Percentiles rank a stretch among this genome's conserved stretches.
These are phyloP conservation scores for Galerucella calmariensis DNA, from an alignment of 2,888 invertebrate genomes.

Conservation along the genomic window DNA sequence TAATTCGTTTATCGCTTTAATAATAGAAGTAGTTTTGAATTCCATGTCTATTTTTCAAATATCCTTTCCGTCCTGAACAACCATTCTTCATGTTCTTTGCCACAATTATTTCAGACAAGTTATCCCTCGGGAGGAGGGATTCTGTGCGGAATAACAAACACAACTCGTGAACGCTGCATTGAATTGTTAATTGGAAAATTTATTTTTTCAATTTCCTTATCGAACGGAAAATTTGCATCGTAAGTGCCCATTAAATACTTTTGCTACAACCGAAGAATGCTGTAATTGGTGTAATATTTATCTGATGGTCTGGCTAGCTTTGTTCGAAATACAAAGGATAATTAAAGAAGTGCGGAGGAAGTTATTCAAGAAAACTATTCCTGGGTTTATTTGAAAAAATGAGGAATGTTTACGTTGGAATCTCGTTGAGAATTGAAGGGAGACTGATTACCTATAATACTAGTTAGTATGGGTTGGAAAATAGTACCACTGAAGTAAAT, in stretches of 20 bases:
- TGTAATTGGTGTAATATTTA: conserved; percentile 35
- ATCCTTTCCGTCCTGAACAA: background rate
- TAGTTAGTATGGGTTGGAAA: too few relatives aligned
- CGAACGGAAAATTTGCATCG: conserved; percentile 43
- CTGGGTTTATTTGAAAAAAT: background rate
- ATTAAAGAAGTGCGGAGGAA: conserved; percentile 1
- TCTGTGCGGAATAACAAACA: conserved; percentile 40
- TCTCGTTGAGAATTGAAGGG: too few relatives aligned
- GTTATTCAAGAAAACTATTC: background rate
- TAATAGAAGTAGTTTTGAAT: background rate
- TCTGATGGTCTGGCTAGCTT: conserved; percentile 17
- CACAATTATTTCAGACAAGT: conserved; percentile 37
- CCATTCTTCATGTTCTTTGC: conserved; percentile 6
- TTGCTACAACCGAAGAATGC: conserved; percentile 14
- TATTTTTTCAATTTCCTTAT: conserved; percentile 46
- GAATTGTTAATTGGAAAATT: conserved; percentile 44
- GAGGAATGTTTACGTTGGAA: too few relatives aligned
- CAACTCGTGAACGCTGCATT: conserved; percentile 31
- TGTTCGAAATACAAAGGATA: conserved; percentile 20
- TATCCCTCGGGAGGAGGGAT: conserved; percentile 14
- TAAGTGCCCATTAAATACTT: conserved; percentile 40
- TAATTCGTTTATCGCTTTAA: too few relatives aligned
- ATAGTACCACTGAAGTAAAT: too few relatives aligned
- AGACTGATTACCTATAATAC: too few relatives aligned
- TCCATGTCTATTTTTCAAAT: background rate